phyloP scores from a whole-genome alignment of 1,140 invertebrate species.

The Apis cerana region DNA sequence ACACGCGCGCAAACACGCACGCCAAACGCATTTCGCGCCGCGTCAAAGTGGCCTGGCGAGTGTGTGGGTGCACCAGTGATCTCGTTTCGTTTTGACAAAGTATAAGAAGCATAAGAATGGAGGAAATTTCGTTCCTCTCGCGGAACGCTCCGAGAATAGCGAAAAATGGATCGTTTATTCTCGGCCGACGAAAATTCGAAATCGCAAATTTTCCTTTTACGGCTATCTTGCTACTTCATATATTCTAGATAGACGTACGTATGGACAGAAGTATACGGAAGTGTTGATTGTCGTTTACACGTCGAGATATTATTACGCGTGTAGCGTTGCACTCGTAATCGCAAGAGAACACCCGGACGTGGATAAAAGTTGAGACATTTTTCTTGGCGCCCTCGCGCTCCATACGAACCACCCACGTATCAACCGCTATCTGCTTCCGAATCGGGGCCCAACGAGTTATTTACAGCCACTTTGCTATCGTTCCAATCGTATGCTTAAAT shows the following conservation, averaged over 20 bases:
- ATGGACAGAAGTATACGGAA: conserved; percentile 67
- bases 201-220: background rate
- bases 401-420: conserved; percentile 40
- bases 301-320: conserved; percentile 30
- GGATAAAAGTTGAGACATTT: conserved; percentile 28
- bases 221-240: background rate
- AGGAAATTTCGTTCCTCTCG: background rate
- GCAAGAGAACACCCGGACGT: background rate
- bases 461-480: conserved; percentile 10
- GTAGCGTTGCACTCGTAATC: background rate
- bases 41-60: background rate
- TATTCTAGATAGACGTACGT: conserved; percentile 14
- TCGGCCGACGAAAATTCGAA: background rate
- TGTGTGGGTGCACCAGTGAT: background rate
- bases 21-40: background rate
- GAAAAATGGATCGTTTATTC: background rate
- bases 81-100: conserved; percentile 14
- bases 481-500: conserved; percentile 27
- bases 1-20: background rate
- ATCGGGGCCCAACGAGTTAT: conserved; percentile 30
- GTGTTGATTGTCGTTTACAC: conserved; percentile 52
- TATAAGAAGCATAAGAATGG: background rate
- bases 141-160: too few species aligned
- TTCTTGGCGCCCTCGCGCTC: conserved; percentile 40
- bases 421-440: conserved; percentile 29